phyloP scores from a whole-genome alignment of 2,113 vertebrate species.

The Ptilorrhoa leucosticta region DNA sequence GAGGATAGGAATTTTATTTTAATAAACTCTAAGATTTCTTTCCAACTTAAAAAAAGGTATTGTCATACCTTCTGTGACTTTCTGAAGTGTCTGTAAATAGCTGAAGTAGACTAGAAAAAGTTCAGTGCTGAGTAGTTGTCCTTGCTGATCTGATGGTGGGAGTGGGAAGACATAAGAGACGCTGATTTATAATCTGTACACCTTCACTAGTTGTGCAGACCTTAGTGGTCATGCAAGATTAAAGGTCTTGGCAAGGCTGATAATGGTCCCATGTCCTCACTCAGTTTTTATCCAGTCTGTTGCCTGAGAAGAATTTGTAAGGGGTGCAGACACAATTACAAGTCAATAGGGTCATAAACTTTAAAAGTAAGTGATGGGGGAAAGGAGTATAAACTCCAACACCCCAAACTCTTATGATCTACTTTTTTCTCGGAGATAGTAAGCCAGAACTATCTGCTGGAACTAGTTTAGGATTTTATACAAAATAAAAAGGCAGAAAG shows the following conservation, averaged over 20 bases:
- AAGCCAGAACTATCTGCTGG: neutral
- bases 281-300: neutral
- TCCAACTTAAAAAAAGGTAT: neutral
- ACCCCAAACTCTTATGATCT: neutral
- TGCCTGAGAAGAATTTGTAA: neutral
- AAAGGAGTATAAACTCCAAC: neutral
- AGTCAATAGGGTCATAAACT: neutral
- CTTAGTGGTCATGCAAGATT: neutral
- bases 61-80: neutral
- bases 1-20: neutral
- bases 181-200: neutral
- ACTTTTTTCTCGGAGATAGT: neutral
- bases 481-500: neutral
- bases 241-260: neutral
- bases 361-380: neutral
- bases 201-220: neutral
- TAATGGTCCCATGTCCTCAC: neutral
- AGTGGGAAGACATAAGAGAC: fast-evolving
- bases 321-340: neutral
- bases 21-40: neutral
- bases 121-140: neutral
- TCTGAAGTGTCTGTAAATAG: neutral
- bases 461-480: neutral
- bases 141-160: neutral
- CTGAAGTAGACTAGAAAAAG: neutral